These are phyloP conservation scores for Thaumatotibia leucotreta DNA, from an alignment of 1,140 invertebrate genomes.

Conservation along the genomic window DNA sequence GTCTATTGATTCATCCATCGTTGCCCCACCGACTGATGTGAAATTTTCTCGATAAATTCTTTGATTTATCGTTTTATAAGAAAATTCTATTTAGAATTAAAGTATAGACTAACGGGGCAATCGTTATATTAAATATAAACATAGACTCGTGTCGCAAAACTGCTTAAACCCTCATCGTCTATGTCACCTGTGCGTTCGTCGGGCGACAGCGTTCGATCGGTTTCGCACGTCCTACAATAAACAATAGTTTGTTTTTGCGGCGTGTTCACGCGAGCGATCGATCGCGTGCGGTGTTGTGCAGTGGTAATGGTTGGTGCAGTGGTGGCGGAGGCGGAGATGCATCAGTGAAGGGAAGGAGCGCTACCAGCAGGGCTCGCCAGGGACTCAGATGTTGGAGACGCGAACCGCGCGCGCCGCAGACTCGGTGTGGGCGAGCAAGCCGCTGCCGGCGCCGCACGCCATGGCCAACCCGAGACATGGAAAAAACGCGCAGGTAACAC, in stretches of 20 bases:
- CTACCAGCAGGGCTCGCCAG: conserved; percentile 34
- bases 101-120: conserved; percentile 22
- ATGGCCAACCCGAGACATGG: conserved; percentile 75
- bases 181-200: conserved; percentile 35
- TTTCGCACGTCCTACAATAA: conserved; percentile 62
- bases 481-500: conserved; percentile 65
- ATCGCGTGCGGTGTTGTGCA: conserved; percentile 24
- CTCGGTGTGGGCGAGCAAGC: conserved; percentile 75
- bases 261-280: conserved; percentile 20
- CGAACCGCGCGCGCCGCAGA: conserved; percentile 73
- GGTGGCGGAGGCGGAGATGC: conserved; percentile 39
- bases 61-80: conserved; percentile 45
- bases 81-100: conserved; percentile 34
- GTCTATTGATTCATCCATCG: conserved; percentile 73
- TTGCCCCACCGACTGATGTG: conserved; percentile 68
- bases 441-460: conserved; percentile 74
- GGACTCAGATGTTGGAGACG: conserved; percentile 76
- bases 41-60: conserved; percentile 51
- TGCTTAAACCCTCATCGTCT: background rate
- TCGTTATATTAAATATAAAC: background rate
- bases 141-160: background rate
- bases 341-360: conserved; percentile 48
- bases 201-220: conserved; percentile 57
- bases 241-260: conserved; percentile 49
- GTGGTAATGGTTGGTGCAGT: conserved; percentile 55